Percentiles rank a stretch among this genome's conserved stretches.
Evolutionary conservation across 2,888 invertebrate species (phyloP).

Genomic region (Orthosia gothica): DNA sequence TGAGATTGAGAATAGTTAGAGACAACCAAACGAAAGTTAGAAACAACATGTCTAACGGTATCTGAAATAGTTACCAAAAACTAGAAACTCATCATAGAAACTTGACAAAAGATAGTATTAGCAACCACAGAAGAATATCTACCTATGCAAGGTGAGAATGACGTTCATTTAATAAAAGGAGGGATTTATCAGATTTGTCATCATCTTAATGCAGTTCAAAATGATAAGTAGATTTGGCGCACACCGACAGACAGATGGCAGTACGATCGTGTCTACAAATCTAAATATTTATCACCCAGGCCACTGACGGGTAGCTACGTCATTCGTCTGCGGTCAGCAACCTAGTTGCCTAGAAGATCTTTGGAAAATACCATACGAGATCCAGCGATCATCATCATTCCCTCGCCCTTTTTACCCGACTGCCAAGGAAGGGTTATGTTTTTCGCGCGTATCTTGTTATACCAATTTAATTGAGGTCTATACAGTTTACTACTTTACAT

Average conservation of each 20-base stretch:
- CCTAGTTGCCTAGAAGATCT: constrained; percentile 25
- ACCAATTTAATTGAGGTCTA: no score
- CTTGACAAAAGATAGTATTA: no score
- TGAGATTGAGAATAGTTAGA: no score
- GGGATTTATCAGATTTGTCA: constrained; percentile 7
- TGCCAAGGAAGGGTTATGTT: no score
- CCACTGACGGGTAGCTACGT: constrained; percentile 15
- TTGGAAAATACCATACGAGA: background rate
- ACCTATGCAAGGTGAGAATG: background rate
- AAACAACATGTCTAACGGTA: no score
- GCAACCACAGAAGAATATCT: background rate
- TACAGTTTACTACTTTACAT: no score
- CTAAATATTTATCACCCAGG: constrained; percentile 47
- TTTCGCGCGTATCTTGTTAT: no score
- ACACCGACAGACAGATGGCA: constrained; percentile 36
- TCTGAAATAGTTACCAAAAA: no score
- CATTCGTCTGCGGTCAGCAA: constrained; percentile 44
- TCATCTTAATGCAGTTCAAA: constrained; percentile 11
- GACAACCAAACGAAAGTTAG: no score
- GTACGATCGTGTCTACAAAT: constrained; percentile 30
- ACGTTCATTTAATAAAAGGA: background rate
- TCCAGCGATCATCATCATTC: background rate
- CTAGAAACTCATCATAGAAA: no score
- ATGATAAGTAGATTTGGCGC: constrained; percentile 27
- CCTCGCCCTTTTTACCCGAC: background rate